Base-by-base conservation (phyloP, 2,113 vertebrate genomes). In the Phalacrocorax aristotelis region DNA sequence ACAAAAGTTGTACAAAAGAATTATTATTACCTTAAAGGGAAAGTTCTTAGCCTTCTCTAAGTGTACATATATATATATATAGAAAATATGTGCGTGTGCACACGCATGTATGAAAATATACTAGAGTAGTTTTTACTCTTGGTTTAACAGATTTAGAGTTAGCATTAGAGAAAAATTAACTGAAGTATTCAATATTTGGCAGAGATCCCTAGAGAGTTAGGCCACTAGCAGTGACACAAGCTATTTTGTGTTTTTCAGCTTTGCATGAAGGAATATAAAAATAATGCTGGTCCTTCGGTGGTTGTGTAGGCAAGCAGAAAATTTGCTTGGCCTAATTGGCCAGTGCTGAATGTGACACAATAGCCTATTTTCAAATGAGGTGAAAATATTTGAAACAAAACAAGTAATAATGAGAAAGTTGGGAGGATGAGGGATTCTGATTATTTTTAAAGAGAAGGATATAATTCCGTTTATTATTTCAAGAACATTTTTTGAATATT, bases 301-400 rank as follows among this genome's bases (percentile, higher is more conserved):
- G 78, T 74, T 87, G 44, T 91, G 60, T 70, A 78, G 75, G 78
- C 77, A 96, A 88, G 75, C 74, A 94, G 88, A 92, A 91, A 95
- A 40, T 84, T 29, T 66, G 26, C 72, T 92, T 87, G 85, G 72
- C 96, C 95, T 97, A 97, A 96, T 62, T 96, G 96, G 69, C 44
- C 76, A 82, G 66, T 80, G 30, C 60, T 93, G 61, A 94, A 84
- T 13, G 27, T 95, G 81, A 90, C 89, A 88, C 72, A 77, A 88
- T 89, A 90, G 81, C 15, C 30, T 82, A n/a, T 87, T 79, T 94
- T 96, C 93, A 93, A 83, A 88, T 66, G 60, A 97, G 64, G 62
- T 93, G 48, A 78, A 95, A 94, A 84, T 95, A 88, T 85, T 69
- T 91, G 87, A 89, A 95, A 70, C 40, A 54, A 94, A 96, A 58